Base-by-base conservation (phyloP, 2,113 vertebrate species). In the Strix uralensis region DNA sequence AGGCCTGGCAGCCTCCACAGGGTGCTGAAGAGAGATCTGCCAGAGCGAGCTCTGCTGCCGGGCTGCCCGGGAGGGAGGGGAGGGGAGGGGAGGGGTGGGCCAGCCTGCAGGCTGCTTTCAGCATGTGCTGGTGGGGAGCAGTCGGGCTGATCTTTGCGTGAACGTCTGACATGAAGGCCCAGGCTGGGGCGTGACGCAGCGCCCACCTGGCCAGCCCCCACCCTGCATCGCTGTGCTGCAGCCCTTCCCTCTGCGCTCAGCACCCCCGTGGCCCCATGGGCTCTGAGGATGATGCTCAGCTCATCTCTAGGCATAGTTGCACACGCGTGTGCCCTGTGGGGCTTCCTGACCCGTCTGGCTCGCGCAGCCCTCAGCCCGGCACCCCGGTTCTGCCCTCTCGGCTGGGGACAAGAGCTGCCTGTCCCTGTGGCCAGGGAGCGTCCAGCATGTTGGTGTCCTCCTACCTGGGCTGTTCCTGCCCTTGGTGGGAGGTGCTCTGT, bases 221-320 rank as follows among this genome's bases (percentile, higher is more conserved):
- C 17, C 5, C 23, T 4, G 16, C 12, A 36, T 66, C 0, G 0
- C 52, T 63, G n/a, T 42, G 32, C 71, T 61, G 62, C 74, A 75
- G 47, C 34, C 4, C 2, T 84, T 71, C 9, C 29, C 40, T 34
- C 27, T 0, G 1, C 1, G 6, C 40, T 75, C 1, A 0, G 71
- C 47, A 49, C 18, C 42, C 26, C 30, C 5, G 7, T 17, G 29
- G n/a, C 36, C 52, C 46, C 0, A 0, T 1, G 5, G 57, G 26
- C 30, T 46, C 42, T 57, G 46, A 79, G 71, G 46, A 79, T 1
- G 3, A 15, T 54, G 54, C 59, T 74, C 13, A 3, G 15, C 74
- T 77, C 30, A 3, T 34, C 17, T 73, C 34, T 8, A 46, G 6
- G 27, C 62, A n/a, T 5, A 3, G 67, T 44, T 40, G 54, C 38